Base-by-base conservation (phyloP, 1,140 invertebrate species). In the Trinorchestia longiramus region DNA sequence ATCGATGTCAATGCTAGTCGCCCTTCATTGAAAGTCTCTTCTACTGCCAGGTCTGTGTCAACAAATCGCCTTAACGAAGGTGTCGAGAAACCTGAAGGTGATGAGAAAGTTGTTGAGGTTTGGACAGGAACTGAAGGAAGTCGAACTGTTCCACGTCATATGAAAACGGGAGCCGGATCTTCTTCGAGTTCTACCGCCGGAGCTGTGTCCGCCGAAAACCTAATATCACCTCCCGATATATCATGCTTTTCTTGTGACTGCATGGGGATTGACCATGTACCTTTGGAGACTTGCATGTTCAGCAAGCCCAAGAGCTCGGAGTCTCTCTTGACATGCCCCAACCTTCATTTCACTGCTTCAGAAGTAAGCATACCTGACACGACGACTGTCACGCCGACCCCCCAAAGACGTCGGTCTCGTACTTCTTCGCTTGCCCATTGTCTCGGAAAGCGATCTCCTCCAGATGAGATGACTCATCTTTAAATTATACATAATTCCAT, bases 281-380 rank as follows among this genome's bases (percentile, higher is more conserved):
- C 96, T 44, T 95, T 96, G 42, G 96, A 96, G 87, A 96, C 96
- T 53, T 96, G 96, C 87, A 94, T 96, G 53, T 96, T 96, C 95
- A 95, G 96, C 95, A 96, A 96, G 88, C 96, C 96, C 95, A 96
- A 96, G 96, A 96, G 96, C 96, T 96, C 96, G 42, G 96, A 96
- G 87, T 96, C 96, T 43, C 95, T 96, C n/a, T 77, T 96, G 47
- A 96, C 96, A 43, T 95, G 95, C 44, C 96, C 96, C 45, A 96
- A 96, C 91, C 96, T 96, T 41, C 96, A 96, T 53, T 96, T 96
- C 90, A 96, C 96, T 57, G 96, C 96, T 53, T 96, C 96, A 41
- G 96, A 96, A 87, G 95, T 96, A 53, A 96, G 96, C 94, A 95
- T 96, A 57, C 95, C 95, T 43, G 96, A 96, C 43, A 96, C 95